These are phyloP conservation scores for Octomys mimax DNA, from an alignment of 2,797 vertebrate genomes.

Conservation along the genomic window DNA sequence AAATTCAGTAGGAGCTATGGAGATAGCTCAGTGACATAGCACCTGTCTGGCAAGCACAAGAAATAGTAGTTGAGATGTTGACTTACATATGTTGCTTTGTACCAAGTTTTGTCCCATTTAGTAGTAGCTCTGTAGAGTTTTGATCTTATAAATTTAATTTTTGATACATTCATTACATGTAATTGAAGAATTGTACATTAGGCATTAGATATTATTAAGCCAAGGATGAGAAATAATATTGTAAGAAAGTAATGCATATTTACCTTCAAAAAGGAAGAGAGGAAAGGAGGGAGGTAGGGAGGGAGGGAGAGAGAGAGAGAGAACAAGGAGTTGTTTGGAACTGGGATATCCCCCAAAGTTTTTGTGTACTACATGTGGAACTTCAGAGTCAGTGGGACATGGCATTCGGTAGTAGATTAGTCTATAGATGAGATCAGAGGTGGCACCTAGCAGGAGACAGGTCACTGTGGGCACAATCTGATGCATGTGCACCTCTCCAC, in stretches of 20 bases:
- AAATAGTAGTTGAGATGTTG: neutral
- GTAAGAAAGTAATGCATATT: conserved; percentile 1
- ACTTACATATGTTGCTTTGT: neutral
- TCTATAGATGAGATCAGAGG: neutral
- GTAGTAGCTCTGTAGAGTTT: neutral
- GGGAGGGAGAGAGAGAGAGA: neutral
- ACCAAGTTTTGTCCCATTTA: neutral
- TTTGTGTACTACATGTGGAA: neutral
- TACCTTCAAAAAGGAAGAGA: neutral
- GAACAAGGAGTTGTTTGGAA: neutral
- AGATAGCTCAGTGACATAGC: too few relatives aligned
- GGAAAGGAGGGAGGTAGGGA: neutral
- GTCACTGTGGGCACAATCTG: neutral
- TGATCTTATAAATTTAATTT: conserved; percentile 20
- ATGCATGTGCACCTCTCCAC: neutral
- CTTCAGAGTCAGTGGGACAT: neutral
- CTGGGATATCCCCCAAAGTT: neutral
- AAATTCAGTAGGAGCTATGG: neutral
- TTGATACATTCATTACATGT: neutral
- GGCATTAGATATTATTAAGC: neutral
- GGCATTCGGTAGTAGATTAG: neutral
- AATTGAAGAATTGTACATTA: neutral
- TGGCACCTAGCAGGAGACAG: neutral
- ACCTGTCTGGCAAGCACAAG: too few relatives aligned
- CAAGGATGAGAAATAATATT: conserved; percentile 34